Evolutionary conservation across 2,888 invertebrate species (phyloP).

Genomic region (Troides oblongomaculatus): DNA sequence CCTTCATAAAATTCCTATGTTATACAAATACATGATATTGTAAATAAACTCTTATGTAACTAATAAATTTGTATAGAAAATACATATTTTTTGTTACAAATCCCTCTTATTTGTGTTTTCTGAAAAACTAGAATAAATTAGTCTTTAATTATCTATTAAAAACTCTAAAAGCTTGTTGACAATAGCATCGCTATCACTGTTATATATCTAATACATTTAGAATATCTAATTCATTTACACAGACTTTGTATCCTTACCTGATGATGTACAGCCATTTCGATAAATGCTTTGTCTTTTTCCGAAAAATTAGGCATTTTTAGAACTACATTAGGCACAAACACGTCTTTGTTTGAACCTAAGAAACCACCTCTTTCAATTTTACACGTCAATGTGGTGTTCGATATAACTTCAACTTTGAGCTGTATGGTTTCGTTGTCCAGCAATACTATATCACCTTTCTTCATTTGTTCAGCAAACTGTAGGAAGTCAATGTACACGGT

Average conservation of each 20-base stretch:
- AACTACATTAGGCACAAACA: conserved; percentile 63
- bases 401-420: conserved; percentile 82
- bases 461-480: conserved; percentile 70
- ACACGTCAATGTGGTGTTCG: conserved; percentile 64
- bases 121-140: no score
- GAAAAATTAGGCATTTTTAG: conserved; percentile 64
- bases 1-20: no score
- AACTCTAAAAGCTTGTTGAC: background rate
- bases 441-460: conserved; percentile 69
- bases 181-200: background rate
- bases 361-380: conserved; percentile 64
- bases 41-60: no score
- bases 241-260: conserved; percentile 48
- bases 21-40: no score
- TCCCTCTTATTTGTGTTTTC: no score
- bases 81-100: no score
- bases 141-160: no score
- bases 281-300: conserved; percentile 57
- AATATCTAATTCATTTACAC: background rate
- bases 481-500: conserved; percentile 79
- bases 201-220: background rate
- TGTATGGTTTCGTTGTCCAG: conserved; percentile 87
- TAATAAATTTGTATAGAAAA: no score
- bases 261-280: conserved; percentile 59
- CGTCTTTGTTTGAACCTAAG: conserved; percentile 65